Conservation (phyloP, 1,140 invertebrate genomes). For the Drosophila murphyi region DNA sequence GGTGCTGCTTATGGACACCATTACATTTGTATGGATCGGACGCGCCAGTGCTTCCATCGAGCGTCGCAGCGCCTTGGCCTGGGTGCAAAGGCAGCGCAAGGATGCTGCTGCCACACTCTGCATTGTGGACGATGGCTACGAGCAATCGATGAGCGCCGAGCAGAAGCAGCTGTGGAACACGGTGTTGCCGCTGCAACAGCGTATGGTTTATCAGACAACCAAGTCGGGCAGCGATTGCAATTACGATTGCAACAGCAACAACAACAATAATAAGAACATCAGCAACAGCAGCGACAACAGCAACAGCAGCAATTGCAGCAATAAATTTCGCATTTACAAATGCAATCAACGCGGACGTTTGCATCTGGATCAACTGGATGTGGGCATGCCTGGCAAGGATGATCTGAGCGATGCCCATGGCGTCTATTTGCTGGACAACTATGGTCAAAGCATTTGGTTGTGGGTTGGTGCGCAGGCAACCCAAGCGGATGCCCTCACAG, state of each 20-base stretch:
- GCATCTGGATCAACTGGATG: conserved; percentile 94
- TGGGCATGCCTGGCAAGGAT: conserved; percentile 90
- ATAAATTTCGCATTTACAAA: conserved; percentile 88
- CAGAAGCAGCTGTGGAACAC: conserved; percentile 89
- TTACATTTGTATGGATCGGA: conserved; percentile 94
- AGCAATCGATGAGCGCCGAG: conserved; percentile 88
- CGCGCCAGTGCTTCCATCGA: conserved; percentile 77
- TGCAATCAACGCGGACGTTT: conserved; percentile 92
- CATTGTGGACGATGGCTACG: conserved; percentile 94
- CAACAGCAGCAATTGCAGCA: conserved; percentile 54
- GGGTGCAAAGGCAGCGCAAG: conserved; percentile 84
- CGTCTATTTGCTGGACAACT: conserved; percentile 94
- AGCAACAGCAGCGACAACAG: conserved; percentile 69
- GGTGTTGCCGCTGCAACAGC: conserved; percentile 88
- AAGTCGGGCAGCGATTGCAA: conserved; percentile 75
- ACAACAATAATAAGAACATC: conserved; percentile 11
- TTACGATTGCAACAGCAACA: conserved; percentile 60
- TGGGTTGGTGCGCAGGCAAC: conserved; percentile 93
- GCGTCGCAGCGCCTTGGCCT: conserved; percentile 78
- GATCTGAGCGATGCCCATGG: conserved; percentile 88
- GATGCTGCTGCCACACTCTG: conserved; percentile 86
- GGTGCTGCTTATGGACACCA: conserved; percentile 89
- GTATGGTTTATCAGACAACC: conserved; percentile 87
- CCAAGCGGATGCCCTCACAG: conserved; percentile 89
- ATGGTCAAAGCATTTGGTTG: conserved; percentile 94